Evolutionary conservation across 2,113 vertebrate species (phyloP).

Genomic region (Lynx canadensis): DNA sequence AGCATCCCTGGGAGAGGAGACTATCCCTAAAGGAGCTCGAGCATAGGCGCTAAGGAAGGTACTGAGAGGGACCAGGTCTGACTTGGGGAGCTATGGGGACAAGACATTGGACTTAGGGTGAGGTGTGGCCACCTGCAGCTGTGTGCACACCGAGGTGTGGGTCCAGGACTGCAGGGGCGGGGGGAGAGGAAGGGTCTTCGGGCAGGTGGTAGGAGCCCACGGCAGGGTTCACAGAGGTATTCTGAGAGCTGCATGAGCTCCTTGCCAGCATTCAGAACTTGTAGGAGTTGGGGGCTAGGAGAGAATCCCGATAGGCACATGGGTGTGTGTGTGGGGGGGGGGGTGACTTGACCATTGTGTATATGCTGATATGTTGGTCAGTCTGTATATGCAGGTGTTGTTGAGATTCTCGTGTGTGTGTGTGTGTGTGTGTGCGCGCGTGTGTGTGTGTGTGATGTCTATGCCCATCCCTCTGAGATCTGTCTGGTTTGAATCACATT

Average conservation of each 20-base stretch:
- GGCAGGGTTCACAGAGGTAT: background rate
- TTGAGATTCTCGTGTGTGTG: background rate
- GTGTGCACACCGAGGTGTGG: accelerated
- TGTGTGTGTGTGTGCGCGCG: background rate
- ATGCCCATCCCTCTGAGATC: background rate
- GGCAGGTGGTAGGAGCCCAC: background rate
- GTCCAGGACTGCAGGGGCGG: background rate
- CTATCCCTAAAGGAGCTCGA: background rate
- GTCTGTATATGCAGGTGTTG: background rate
- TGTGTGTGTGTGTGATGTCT: background rate
- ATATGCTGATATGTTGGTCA: background rate
- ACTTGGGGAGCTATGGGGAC: background rate
- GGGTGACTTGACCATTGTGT: background rate
- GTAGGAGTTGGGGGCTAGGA: background rate
- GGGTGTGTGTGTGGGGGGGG: background rate
- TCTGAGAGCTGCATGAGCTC: background rate
- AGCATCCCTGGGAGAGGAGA: background rate
- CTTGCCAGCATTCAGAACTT: background rate
- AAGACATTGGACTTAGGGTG: background rate
- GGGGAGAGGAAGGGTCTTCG: background rate
- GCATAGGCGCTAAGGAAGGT: background rate
- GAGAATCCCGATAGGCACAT: slow-evolving; percentile 37
- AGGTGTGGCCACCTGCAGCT: accelerated
- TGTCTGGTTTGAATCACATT: background rate
- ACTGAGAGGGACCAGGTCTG: background rate